phyloP scores from a whole-genome alignment of 1,140 invertebrate genomes.

The Batillaria attramentaria region DNA sequence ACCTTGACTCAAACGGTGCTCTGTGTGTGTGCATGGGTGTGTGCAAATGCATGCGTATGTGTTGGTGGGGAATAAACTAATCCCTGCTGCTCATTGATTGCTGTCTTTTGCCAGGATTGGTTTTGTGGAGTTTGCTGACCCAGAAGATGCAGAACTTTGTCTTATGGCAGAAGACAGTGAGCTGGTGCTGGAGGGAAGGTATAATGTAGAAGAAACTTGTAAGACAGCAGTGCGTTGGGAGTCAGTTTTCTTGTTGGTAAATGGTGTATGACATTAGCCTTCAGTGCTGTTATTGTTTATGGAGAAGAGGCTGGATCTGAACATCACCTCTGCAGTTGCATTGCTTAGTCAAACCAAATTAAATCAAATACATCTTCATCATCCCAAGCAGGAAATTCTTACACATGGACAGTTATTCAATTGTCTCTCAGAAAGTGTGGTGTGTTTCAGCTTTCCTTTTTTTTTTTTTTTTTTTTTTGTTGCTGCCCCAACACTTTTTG shows the following conservation, averaged over 20 bases:
- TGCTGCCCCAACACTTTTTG: no score
- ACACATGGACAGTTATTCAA: no score
- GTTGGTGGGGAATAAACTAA: not conserved
- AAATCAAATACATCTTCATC: not conserved
- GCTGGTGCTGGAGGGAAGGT: constrained; percentile 6
- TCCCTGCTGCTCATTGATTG: not conserved
- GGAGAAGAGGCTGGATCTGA: not conserved
- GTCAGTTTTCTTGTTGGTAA: no score
- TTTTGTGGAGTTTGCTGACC: not conserved
- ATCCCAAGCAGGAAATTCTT: no score
- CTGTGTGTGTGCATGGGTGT: not conserved
- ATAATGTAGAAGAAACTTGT: no score
- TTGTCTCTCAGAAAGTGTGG: no score
- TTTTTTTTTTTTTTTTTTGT: no score
- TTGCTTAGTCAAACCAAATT: not conserved
- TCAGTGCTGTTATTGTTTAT: not conserved
- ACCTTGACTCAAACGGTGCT: not conserved
- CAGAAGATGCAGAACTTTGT: not conserved
- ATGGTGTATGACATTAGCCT: not conserved
- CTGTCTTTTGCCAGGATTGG: not conserved
- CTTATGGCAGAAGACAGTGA: not conserved
- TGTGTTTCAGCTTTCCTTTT: no score
- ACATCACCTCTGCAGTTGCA: not conserved
- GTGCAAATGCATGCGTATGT: not conserved
- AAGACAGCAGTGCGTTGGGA: no score